These are phyloP conservation scores for Cyanoderma ruficeps DNA, from an alignment of 2,113 vertebrate species.

Conservation along the genomic window DNA sequence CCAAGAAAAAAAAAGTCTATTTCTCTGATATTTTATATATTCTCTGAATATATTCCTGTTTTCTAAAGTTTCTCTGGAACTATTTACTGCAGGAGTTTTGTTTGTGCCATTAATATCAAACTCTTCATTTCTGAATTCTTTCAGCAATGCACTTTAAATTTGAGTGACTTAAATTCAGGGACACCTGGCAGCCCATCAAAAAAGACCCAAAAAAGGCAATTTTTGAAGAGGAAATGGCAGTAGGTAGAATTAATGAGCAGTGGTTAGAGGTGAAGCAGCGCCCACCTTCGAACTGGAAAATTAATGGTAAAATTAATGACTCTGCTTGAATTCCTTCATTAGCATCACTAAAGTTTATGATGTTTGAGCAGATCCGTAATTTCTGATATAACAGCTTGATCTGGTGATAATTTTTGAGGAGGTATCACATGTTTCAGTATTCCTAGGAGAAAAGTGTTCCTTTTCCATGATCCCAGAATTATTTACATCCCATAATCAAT, in stretches of 20 bases:
- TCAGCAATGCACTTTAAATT: not conserved
- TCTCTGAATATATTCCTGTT: not conserved
- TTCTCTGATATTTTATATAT: not conserved
- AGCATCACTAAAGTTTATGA: not conserved
- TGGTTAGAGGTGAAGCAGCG: not conserved
- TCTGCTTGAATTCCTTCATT: not conserved
- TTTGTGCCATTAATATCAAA: not conserved
- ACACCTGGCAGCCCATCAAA: not conserved
- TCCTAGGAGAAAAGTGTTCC: not conserved
- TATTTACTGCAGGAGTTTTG: not conserved
- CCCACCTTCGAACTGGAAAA: not conserved
- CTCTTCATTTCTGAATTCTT: not conserved
- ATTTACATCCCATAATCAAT: not conserved
- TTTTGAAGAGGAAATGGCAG: not conserved
- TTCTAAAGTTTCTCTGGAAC: not conserved
- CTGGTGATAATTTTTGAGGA: not conserved
- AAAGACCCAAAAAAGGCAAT: not conserved
- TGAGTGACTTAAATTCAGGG: not conserved
- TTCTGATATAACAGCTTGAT: not conserved
- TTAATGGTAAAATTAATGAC: not conserved
- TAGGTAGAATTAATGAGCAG: not conserved
- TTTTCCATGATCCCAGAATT: not conserved
- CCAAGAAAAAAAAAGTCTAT: accelerated
- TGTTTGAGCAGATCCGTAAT: not conserved
- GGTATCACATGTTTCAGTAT: accelerated